Evolutionary conservation across 2,113 vertebrate genomes (phyloP).

Genomic region (Megatriorchis doriae): DNA sequence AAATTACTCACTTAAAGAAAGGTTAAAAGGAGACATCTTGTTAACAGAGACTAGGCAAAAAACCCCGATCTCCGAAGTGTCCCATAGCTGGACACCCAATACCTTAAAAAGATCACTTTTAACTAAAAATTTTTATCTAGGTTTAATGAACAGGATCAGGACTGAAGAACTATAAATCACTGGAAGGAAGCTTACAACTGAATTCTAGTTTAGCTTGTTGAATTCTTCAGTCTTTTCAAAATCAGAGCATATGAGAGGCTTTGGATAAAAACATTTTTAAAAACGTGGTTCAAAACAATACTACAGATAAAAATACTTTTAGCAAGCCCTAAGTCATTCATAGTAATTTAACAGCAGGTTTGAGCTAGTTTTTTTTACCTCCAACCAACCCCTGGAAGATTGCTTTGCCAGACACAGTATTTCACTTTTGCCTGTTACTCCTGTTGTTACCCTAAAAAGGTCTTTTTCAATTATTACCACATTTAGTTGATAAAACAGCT

Average conservation of each 20-base stretch:
- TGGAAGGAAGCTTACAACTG: not conserved
- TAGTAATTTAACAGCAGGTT: not conserved
- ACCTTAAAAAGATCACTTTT: not conserved
- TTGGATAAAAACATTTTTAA: not conserved
- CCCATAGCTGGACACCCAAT: not conserved
- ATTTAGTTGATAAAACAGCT: not conserved
- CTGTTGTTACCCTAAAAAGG: not conserved
- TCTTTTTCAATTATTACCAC: not conserved
- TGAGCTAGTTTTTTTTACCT: not conserved
- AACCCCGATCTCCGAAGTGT: not conserved
- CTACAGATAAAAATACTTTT: not conserved
- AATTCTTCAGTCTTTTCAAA: not conserved
- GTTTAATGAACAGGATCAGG: not conserved
- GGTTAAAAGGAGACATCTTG: not conserved
- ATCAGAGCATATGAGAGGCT: not conserved
- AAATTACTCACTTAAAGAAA: not conserved
- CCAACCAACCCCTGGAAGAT: not conserved
- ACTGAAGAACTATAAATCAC: not conserved
- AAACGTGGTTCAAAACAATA: not conserved
- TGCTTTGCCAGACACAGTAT: not conserved
- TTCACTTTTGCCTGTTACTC: not conserved
- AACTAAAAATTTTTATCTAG: not conserved
- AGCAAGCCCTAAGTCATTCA: not conserved
- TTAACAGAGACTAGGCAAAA: not conserved
- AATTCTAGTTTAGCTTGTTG: not conserved